Evolutionary conservation across 2,888 invertebrate genomes (phyloP), one percentile per base, ranked within the genome.

Genomic region (Herminia tarsipennalis): DNA sequence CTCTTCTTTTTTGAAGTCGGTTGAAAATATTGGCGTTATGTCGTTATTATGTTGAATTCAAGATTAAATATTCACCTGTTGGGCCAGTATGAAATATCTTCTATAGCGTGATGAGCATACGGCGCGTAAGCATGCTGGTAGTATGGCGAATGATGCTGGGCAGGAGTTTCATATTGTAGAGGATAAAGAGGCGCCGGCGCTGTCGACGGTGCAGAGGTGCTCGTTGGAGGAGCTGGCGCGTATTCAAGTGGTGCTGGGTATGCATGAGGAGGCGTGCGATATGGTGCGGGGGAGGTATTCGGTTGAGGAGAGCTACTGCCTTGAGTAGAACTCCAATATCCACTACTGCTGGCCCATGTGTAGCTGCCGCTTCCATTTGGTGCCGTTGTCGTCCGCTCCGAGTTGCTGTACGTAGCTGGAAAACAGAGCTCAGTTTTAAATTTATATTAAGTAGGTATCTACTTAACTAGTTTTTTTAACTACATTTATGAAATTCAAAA

Each of bases 1-100:
- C n/a, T n/a, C n/a, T n/a, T n/a, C n/a, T n/a, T n/a, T n/a, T n/a
- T n/a, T n/a, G n/a, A n/a, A n/a, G n/a, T n/a, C n/a, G n/a, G n/a
- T n/a, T n/a, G n/a, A n/a, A n/a, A n/a, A n/a, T n/a, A n/a, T n/a
- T n/a, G n/a, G n/a, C n/a, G n/a, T n/a, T n/a, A n/a, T n/a, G n/a
- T 13, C 10, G 8, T 12, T 20, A 32, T 3, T 10, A 10, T 1
- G 2, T 12, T 6, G 13, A 13, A 4, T n/a, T n/a, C 2, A 8
- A 20, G 22, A 20, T 22, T 5, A 16, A 25, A 45, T 5, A 27
- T 8, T 46, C 46, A 89, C 90, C 90, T 82, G 60, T 91, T 90
- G 21, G 89, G 89, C 90, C 90, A 91, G 50, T 90, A 91, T 0
- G 90, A 89, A 36, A 91, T 89, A 57, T 91, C 90, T 64, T 91